These are phyloP conservation scores for Prochilodus magdalenae DNA, from an alignment of 2,113 vertebrate species.

Conservation along the genomic window DNA sequence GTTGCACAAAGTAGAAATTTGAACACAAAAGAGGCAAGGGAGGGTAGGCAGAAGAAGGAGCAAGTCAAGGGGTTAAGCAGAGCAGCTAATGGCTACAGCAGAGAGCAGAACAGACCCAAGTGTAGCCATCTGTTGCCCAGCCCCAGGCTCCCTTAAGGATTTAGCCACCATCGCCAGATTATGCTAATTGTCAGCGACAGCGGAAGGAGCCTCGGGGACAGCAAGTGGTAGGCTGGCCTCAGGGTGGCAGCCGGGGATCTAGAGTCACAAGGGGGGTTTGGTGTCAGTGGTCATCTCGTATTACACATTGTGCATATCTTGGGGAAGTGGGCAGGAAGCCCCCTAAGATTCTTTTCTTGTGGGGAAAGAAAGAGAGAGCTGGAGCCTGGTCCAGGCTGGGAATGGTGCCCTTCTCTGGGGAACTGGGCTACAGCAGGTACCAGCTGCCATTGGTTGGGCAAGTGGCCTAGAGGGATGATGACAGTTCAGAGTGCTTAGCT, in stretches of 20 bases:
- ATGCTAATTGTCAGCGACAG: slow-evolving; percentile 82
- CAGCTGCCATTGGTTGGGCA: slow-evolving; percentile 12
- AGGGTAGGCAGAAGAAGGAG: neutral
- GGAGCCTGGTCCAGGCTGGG: neutral
- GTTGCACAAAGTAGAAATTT: neutral
- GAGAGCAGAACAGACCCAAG: slow-evolving; percentile 26
- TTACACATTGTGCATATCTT: slow-evolving; percentile 27
- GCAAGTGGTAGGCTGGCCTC: slow-evolving; percentile 55
- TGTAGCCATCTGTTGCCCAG: slow-evolving; percentile 70
- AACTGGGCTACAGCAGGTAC: slow-evolving; percentile 4
- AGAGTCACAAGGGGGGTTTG: slow-evolving; percentile 17
- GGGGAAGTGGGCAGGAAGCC: neutral
- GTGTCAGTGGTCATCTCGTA: slow-evolving; percentile 31
- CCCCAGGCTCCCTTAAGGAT: slow-evolving; percentile 69
- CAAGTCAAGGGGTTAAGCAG: neutral
- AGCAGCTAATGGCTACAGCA: neutral
- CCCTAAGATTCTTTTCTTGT: neutral
- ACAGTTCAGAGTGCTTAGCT: slow-evolving; percentile 16
- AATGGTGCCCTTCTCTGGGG: neutral
- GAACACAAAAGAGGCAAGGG: neutral
- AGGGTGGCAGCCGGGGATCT: neutral
- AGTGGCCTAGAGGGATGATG: neutral
- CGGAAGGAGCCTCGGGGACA: slow-evolving; percentile 63
- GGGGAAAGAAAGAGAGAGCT: neutral
- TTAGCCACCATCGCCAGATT: slow-evolving; percentile 73